Evolutionary conservation across 2,113 vertebrate species (phyloP), one percentile per base, ranked within the genome.

Genomic region (Eretmochelys imbricata): DNA sequence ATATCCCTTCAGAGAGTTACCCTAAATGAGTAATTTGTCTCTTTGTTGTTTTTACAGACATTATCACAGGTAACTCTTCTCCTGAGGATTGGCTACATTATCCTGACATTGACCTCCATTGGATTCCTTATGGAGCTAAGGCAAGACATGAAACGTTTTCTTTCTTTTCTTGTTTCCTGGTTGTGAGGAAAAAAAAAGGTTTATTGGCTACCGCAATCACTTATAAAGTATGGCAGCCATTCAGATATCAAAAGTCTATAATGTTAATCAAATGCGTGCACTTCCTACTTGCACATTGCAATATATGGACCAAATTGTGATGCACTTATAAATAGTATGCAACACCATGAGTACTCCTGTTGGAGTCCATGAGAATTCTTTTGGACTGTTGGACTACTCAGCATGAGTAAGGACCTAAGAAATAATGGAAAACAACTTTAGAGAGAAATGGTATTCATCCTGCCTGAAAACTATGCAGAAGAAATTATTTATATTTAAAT

Each of bases 111-210:
- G 95, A 99, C 98, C 5, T 98, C 98, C 42, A 97, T 99, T 79
- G 99, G 99, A 55, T 98, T 98, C 87, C 97, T 99, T 93, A 97
- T 99, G 24, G 99, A 99, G 62, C 98, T 99, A 97, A 99, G 98
- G 99, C 98, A 98, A 97, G 97, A 94, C 13, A 29, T 48, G 79
- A 84, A 93, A 29, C 14, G 22, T 16, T 84, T 92, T 50, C 24
- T 0, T 42, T 72, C 86, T 42, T 75, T 49, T 86, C 69, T 27
- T 13, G 2, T 87, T 88, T 51, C 62, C 62, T 84, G 62, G 10
- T 65, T 93, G 48, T 82, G 4, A 11, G 79, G n/a, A 54, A 79
- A 54, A 54, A 62, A 89, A 46, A 38, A 38, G 20, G 19, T 42
- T 29, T 84, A 42, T 80, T 78, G 29, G 5, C 7, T 85, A 48